Base-by-base conservation (phyloP, 2,113 vertebrate species). In the Phalacrocorax carbo region DNA sequence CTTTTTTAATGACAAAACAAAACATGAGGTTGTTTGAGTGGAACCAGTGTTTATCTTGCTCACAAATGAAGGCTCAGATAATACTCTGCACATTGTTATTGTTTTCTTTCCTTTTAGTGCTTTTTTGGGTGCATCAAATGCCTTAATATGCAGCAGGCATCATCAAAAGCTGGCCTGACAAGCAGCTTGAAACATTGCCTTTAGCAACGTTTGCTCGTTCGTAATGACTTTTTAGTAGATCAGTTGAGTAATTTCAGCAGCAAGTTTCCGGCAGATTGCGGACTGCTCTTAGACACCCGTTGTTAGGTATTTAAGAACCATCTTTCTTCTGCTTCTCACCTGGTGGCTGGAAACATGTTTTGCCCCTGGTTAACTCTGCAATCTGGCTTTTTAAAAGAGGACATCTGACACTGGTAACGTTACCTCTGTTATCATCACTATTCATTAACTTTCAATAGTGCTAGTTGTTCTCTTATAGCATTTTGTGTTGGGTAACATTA, bases 211-310 rank as follows among this genome's bases (percentile, higher is more conserved):
- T 91, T 88, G 25, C 23, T 75, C 14, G 1, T 92, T 87, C 68
- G 66, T 95, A 90, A 78, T 90, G 58, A 70, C 58, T 87, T 78
- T 85, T 87, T 82, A 91, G 77, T 88, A 86, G 58, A 70, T 89
- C 66, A 68, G 36, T 51, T 96, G 90, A 87, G 52, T 83, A 68
- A 90, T 94, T 96, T 84, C 88, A 88, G 72, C 49, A 69, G 30
- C 48, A 92, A 82, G 29, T 94, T 81, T 84, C 65, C 68, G 78
- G 82, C 71, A 83, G 80, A 80, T 77, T 80, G 36, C 8, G 1
- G 49, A 73, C 90, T 0, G 0, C 36, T 40, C 10, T 80, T 77
- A 73, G 55, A 55, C 30, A 68, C 36, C 8, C 5, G 0, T 81
- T 83, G 10, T 73, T 73, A 13, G 55, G 16, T 92, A 51, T 94